phyloP scores from a whole-genome alignment of 1,140 invertebrate species.

The Drosophila nasuta region DNA sequence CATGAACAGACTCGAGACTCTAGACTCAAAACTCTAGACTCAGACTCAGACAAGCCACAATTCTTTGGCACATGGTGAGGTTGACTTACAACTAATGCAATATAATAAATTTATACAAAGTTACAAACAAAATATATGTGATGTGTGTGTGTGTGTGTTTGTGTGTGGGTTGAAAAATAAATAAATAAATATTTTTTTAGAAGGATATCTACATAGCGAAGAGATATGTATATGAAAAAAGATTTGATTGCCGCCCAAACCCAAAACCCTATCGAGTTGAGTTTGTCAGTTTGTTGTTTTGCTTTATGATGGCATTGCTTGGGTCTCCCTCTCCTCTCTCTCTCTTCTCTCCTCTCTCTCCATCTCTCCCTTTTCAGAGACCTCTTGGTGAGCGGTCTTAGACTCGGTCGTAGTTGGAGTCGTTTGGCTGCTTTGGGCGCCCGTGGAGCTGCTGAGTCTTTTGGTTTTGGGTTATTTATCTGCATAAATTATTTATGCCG shows the following conservation, averaged over 20 bases:
- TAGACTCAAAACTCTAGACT: conserved; percentile 34
- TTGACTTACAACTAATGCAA: conserved; percentile 82
- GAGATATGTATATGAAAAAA: conserved; percentile 13
- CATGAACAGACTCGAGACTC: conserved; percentile 24
- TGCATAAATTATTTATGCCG: conserved; percentile 83
- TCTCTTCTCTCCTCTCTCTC: background rate
- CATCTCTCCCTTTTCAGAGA: background rate
- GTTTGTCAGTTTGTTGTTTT: conserved; percentile 63
- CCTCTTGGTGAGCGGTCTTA: conserved; percentile 3
- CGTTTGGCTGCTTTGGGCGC: conserved; percentile 12
- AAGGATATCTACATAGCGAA: conserved; percentile 56
- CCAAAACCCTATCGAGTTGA: conserved; percentile 43
- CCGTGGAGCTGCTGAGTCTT: conserved; percentile 54
- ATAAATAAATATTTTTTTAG: conserved; percentile 83
- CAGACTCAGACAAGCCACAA: conserved; percentile 53
- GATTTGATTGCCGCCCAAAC: conserved; percentile 51
- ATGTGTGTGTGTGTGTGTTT: conserved; percentile 20
- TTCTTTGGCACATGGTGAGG: conserved; percentile 36
- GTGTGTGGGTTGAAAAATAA: conserved; percentile 73
- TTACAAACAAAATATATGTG: conserved; percentile 71
- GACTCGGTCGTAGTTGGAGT: background rate
- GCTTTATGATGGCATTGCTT: conserved; percentile 68
- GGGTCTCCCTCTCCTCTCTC: conserved; percentile 6
- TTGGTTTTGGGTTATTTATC: conserved; percentile 78
- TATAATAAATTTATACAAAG: conserved; percentile 82